Evolutionary conservation across 2,888 invertebrate species (phyloP), one percentile per base, ranked within the genome.

Genomic region (Melieria crassipennis): DNA sequence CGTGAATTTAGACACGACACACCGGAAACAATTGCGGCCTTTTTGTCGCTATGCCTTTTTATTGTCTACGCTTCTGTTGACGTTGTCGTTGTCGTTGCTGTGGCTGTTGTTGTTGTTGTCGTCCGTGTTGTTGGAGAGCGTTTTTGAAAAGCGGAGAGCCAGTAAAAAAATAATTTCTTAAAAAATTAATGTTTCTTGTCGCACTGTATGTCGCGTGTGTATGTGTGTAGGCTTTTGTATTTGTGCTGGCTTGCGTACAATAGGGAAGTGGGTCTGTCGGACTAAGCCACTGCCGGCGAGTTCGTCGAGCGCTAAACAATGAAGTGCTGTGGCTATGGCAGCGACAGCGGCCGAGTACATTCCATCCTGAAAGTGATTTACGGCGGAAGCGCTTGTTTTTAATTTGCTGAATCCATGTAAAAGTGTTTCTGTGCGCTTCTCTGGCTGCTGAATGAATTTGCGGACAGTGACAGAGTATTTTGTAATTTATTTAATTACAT

Each of bases 301-400:
- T 60, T 30, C 7, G 11, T 6, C 11, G 11, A 30, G 16, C 11
- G 11, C 5, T 42, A 63, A 1, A 42, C 10, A 63, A 7, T 47
- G 46, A 7, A 9, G 11, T 9, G 66, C 5, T 48, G 57, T 60
- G 47, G 30, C 50, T 42, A n/a, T 42, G 45, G n/a, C 30, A 16
- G 55, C 57, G 46, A 56, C 57, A 57, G 52, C 70, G 52, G 42
- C 45, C 60, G 50, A 42, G 30, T 30, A 30, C 30, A 30, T 30
- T 30, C 45, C 71, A 74, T 79, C 76, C 71, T 78, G 77, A 74
- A 74, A 76, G 76, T 83, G 82, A 82, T 83, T 84, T 82, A 82
- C 78, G 78, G 75, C 73, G 78, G 76, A 76, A 76, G 77, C 77
- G 77, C 78, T 76, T 78, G 79, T 76, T 82, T 80, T 82, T 80